Conservation (phyloP, 2,113 vertebrate genomes). For the Theristicus caerulescens region DNA sequence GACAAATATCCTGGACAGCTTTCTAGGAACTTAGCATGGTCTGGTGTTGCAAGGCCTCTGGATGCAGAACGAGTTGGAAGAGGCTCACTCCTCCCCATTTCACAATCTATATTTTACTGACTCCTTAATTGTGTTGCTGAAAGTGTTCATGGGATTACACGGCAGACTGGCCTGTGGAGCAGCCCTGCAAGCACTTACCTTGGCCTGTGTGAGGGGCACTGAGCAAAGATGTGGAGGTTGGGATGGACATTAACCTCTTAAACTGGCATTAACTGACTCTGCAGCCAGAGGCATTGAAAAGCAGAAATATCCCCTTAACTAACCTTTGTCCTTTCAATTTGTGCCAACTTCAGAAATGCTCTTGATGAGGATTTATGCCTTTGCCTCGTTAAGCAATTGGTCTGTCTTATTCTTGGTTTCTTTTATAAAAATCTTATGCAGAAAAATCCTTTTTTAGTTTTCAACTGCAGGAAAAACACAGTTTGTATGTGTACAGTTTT, state of each 20-base stretch:
- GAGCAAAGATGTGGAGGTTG: neutral
- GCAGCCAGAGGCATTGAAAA: neutral
- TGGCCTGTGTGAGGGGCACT: neutral
- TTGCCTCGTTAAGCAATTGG: neutral
- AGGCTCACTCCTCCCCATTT: neutral
- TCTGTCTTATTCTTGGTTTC: neutral
- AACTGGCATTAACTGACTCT: neutral
- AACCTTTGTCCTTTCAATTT: slow-evolving; percentile 40
- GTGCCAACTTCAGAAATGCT: neutral
- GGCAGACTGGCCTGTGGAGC: neutral
- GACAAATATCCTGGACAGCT: neutral
- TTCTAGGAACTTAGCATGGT: neutral
- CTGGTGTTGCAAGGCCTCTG: neutral
- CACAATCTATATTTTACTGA: neutral
- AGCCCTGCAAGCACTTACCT: neutral
- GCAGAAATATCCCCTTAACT: neutral
- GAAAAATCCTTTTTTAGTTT: neutral
- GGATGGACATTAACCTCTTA: neutral
- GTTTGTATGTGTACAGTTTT: neutral
- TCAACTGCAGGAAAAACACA: neutral
- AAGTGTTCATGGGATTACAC: accelerated
- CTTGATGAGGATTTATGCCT: slow-evolving; percentile 7
- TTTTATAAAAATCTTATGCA: neutral
- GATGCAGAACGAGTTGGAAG: neutral
- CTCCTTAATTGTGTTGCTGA: neutral